Evolutionary conservation across 1,140 invertebrate genomes (phyloP), one percentile per base, ranked within the genome.

Genomic region (Drosophila navojoa): DNA sequence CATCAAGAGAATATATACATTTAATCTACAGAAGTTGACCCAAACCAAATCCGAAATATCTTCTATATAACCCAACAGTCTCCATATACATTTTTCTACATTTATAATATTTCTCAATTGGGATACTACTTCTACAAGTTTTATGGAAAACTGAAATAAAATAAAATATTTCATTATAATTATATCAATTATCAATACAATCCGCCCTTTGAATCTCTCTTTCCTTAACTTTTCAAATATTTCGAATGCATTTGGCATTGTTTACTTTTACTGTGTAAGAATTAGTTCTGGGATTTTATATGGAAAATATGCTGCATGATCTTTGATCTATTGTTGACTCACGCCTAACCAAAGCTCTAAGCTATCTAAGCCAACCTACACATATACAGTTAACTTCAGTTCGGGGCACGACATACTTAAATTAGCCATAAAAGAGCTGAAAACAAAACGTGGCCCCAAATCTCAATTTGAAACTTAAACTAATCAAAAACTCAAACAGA

Each of bases 381-480:
- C 11, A 38, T 38, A 38, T 38, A 38, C 38, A 60, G 40, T 54
- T 32, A 29, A 19, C 55, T 70, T 11, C 27, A 19, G 52, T 45
- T 78, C 47, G 47, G 63, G 57, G 58, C 75, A 78, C 59, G 45
- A 76, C 76, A 86, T 76, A 71, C 57, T 62, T 64, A 87, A 79
- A 81, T 86, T 86, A 79, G 79, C 76, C 76, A 86, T 82, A 79
- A 87, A 81, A 77, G 49, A 62, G 35, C 19, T 54, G 53, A 66
- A 54, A 75, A 59, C 49, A 62, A 74, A 77, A 74, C 54, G 47
- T 60, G 64, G 45, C 49, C 44, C 66, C 76, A 64, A 75, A 79
- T 68, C 72, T 77, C 57, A 60, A 73, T 58, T 84, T 74, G 50
- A 69, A 22, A 55, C 52, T 54, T 50, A 40, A 58, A 62, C 66